A percentile compares a stretch with the other conserved stretches of the same genome.
Evolutionary conservation across 2,113 vertebrate species (phyloP).

Genomic region (Cephalopterus ornatus): DNA sequence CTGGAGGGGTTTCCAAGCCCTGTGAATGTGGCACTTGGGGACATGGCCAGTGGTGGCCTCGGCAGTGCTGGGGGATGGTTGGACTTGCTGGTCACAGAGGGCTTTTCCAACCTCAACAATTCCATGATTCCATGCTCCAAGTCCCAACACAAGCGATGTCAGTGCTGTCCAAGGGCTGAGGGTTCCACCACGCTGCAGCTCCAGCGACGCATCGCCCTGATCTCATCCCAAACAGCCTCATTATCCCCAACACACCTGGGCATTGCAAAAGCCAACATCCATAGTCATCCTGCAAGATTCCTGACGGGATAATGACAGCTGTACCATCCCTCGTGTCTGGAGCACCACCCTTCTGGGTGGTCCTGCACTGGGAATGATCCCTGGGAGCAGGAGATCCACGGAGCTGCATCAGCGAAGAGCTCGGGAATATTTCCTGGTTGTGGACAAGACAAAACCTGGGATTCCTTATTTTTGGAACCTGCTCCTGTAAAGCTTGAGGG

Average conservation of each 20-base stretch:
- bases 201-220: accelerated
- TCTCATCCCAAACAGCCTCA: background rate
- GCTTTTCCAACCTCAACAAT: background rate
- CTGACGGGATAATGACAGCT: background rate
- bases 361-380: background rate
- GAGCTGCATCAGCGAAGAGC: background rate
- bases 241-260: background rate
- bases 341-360: background rate
- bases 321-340: background rate
- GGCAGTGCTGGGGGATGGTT: background rate
- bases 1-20: accelerated
- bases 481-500: background rate
- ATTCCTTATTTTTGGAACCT: background rate
- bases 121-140: background rate
- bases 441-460: background rate
- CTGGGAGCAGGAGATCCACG: background rate
- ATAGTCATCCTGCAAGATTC: background rate
- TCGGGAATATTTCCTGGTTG: background rate
- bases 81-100: accelerated
- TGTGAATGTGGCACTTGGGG: background rate
- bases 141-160: background rate
- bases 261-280: background rate
- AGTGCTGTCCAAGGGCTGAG: background rate
- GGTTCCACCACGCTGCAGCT: background rate
- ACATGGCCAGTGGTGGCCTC: background rate